Percentiles rank a stretch among this genome's conserved stretches.
These are phyloP conservation scores for Ischnura elegans DNA, from an alignment of 2,888 invertebrate species.

Conservation along the genomic window DNA sequence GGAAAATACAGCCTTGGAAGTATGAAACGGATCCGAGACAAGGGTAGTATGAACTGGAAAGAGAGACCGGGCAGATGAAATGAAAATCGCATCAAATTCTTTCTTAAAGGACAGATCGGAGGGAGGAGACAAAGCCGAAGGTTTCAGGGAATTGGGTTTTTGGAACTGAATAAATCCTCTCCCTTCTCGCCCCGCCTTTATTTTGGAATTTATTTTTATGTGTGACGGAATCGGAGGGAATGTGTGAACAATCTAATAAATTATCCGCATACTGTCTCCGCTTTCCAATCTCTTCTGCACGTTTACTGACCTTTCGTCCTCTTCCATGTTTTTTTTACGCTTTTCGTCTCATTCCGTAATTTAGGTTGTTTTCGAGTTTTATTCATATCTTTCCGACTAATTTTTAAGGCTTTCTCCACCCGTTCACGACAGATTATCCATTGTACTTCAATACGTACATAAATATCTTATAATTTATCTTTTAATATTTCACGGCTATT, in stretches of 20 bases:
- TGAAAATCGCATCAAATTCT: neutral
- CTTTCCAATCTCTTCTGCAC: too few relatives aligned
- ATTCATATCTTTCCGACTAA: too few relatives aligned
- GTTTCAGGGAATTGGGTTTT: neutral
- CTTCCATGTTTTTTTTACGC: too few relatives aligned
- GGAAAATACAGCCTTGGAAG: too few relatives aligned
- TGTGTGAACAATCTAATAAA: constrained; percentile 63
- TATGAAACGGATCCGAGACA: too few relatives aligned
- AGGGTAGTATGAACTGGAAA: neutral
- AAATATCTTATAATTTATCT: too few relatives aligned
- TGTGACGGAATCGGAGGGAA: constrained; percentile 35
- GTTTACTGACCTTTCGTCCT: constrained; percentile 9
- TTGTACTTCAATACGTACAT: too few relatives aligned
- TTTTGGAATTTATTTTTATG: constrained; percentile 36
- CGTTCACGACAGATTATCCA: too few relatives aligned
- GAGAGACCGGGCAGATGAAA: neutral
- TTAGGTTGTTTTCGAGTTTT: too few relatives aligned
- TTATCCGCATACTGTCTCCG: constrained; percentile 44
- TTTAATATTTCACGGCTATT: too few relatives aligned
- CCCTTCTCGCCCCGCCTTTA: neutral
- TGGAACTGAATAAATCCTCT: neutral
- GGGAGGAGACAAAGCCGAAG: neutral
- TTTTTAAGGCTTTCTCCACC: too few relatives aligned
- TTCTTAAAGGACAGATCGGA: neutral
- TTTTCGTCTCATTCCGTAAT: too few relatives aligned